phyloP scores from a whole-genome alignment of 2,888 invertebrate genomes.

The Arenicola marina region DNA sequence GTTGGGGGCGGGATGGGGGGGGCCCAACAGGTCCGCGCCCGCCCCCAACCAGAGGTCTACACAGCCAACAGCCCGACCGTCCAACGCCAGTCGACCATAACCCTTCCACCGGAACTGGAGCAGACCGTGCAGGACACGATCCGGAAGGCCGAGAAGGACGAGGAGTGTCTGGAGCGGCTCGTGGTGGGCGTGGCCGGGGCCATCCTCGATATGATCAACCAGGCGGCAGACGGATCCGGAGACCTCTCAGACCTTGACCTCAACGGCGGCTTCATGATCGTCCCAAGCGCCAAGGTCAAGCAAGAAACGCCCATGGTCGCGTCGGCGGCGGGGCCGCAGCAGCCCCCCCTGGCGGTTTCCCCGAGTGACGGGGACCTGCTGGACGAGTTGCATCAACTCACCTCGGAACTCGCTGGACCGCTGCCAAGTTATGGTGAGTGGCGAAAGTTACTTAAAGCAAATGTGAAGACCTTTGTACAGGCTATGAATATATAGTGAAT shows the following conservation, averaged over 20 bases:
- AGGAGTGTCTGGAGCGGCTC: not conserved
- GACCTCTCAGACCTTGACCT: not conserved
- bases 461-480: too few relatives aligned
- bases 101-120: too few relatives aligned
- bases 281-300: not conserved
- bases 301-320: not conserved
- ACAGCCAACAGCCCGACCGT: too few relatives aligned
- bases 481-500: too few relatives aligned
- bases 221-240: not conserved
- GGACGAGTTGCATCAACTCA: slow-evolving; percentile 7
- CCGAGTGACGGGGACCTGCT: not conserved
- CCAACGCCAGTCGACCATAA: too few relatives aligned
- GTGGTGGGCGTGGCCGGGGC: not conserved
- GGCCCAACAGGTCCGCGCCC: too few relatives aligned
- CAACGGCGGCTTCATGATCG: not conserved
- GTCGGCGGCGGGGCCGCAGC: not conserved
- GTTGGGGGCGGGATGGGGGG: too few relatives aligned
- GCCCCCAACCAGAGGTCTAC: too few relatives aligned
- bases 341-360: not conserved
- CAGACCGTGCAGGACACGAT: too few relatives aligned
- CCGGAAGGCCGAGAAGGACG: not conserved
- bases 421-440: slow-evolving; percentile 1
- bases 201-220: not conserved
- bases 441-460: too few relatives aligned
- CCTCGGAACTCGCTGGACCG: not conserved